Percentiles rank a stretch among this genome's conserved stretches.
These are phyloP conservation scores for Hydrophis major DNA, from an alignment of 2,797 vertebrate species.

Conservation along the genomic window DNA sequence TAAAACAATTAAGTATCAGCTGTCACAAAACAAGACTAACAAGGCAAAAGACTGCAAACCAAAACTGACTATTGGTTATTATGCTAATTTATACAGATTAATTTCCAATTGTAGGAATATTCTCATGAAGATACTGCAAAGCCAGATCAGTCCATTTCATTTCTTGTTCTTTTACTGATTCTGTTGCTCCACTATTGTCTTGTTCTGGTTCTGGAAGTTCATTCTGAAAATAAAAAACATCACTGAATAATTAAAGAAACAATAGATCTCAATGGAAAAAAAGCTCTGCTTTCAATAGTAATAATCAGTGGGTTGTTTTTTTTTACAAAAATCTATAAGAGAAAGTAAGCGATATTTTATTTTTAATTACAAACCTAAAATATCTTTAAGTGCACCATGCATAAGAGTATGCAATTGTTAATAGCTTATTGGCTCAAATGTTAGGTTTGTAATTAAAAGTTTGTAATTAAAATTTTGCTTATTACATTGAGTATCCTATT, in stretches of 20 bases:
- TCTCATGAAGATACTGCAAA: constrained; percentile 94
- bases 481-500: neutral
- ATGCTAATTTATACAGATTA: constrained; percentile 52
- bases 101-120: constrained; percentile 83
- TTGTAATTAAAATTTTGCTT: neutral
- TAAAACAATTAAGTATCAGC: neutral
- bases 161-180: constrained; percentile 97
- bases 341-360: constrained; percentile 32
- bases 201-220: constrained; percentile 97
- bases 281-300: neutral
- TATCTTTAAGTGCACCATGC: neutral
- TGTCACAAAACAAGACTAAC: neutral
- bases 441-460: neutral
- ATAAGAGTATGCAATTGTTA: neutral
- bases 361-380: neutral
- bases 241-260: neutral
- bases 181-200: constrained; percentile 92
- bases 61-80: neutral
- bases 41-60: neutral
- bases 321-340: constrained; percentile 34
- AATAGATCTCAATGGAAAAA: neutral
- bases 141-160: constrained; percentile 99
- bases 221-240: constrained; percentile 74
- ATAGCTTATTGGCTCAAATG: neutral
- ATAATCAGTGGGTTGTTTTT: neutral